phyloP scores from a whole-genome alignment of 1,140 invertebrate genomes.

The Drosophila pachea region DNA sequence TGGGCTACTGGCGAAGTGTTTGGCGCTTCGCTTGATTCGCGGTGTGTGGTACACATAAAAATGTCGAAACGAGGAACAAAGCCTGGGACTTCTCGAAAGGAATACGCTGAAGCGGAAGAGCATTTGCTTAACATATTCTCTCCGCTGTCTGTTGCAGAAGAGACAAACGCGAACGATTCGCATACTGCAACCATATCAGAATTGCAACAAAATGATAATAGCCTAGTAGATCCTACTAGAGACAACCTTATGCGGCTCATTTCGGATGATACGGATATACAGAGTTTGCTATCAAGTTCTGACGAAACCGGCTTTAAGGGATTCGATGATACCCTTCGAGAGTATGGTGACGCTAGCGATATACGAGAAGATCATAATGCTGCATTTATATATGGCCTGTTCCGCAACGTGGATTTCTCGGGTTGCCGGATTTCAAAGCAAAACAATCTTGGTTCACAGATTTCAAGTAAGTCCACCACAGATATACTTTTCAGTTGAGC shows the following conservation, averaged over 20 bases:
- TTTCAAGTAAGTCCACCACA: constrained; percentile 5
- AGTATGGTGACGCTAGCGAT: not conserved
- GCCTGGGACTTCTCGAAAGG: constrained; percentile 25
- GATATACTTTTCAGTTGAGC: not conserved
- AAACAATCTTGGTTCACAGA: not conserved
- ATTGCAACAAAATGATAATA: constrained; percentile 4
- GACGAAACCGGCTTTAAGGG: constrained; percentile 44
- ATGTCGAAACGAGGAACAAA: constrained; percentile 45
- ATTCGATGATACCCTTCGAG: constrained; percentile 28
- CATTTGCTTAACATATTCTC: constrained; percentile 58
- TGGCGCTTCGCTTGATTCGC: constrained; percentile 7
- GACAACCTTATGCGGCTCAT: constrained; percentile 56
- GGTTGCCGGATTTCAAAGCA: not conserved
- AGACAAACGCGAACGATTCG: not conserved
- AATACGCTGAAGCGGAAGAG: constrained; percentile 50
- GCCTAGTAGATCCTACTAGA: constrained; percentile 45
- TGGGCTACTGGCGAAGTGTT: constrained; percentile 7
- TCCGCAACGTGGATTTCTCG: not conserved
- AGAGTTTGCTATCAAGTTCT: constrained; percentile 49
- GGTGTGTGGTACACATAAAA: constrained; percentile 6
- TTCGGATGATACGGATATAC: constrained; percentile 56
- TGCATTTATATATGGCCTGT: constrained; percentile 37
- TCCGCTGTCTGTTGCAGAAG: constrained; percentile 33
- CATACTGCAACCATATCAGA: too few species aligned
- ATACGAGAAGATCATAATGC: not conserved